Evolutionary conservation across 2,888 invertebrate species (phyloP).

Genomic region (Cataglyphis livida): DNA sequence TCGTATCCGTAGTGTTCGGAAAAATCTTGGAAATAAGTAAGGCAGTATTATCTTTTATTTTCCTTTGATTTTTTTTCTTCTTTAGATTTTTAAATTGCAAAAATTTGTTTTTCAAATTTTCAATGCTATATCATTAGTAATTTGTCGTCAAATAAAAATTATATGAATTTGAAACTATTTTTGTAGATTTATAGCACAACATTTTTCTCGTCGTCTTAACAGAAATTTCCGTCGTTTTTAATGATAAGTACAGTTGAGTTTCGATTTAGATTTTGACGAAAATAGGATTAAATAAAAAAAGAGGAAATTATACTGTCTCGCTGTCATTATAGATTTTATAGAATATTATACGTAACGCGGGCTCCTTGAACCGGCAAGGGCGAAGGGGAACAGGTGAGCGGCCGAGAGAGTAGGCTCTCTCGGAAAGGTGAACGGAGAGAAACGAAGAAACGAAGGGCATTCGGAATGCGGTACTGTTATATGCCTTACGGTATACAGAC

Average conservation of each 20-base stretch:
- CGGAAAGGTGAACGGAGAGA: slow-evolving; percentile 81
- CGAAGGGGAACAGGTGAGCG: slow-evolving; percentile 80
- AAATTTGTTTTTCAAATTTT: neutral
- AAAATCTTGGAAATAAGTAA: slow-evolving; percentile 5
- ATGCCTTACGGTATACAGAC: slow-evolving; percentile 84
- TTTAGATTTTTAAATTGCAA: neutral
- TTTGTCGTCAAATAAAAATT: neutral
- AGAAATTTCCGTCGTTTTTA: neutral
- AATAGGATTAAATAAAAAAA: neutral
- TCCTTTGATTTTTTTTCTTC: neutral
- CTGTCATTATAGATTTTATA: neutral
- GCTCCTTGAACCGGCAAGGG: slow-evolving; percentile 66
- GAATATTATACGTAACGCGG: slow-evolving; percentile 14
- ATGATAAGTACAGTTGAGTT: neutral
- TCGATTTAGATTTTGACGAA: neutral
- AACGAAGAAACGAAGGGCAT: slow-evolving; percentile 83
- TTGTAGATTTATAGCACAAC: neutral
- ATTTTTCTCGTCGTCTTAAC: neutral
- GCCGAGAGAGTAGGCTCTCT: slow-evolving; percentile 72
- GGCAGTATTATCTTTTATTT: neutral
- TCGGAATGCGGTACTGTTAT: slow-evolving; percentile 85
- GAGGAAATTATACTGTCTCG: neutral
- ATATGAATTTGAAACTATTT: neutral
- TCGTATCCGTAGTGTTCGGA: neutral
- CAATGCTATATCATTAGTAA: neutral